Conservation (phyloP, 2,797 vertebrate species). For the Takifugu ocellatus region DNA sequence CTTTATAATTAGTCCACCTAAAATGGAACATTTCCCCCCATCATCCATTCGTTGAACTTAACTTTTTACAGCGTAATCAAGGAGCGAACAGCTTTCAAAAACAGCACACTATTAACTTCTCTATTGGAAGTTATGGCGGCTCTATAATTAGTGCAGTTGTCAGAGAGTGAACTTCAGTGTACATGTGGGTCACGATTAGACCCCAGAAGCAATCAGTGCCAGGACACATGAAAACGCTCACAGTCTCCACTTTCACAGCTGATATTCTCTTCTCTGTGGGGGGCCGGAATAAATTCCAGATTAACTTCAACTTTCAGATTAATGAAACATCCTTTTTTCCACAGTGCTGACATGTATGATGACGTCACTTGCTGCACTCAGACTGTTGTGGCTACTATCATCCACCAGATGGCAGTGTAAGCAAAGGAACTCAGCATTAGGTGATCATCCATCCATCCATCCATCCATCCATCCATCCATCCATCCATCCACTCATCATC, state of each 20-base stretch:
- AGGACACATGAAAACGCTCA: slow-evolving; percentile 17
- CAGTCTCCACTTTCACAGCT: slow-evolving; percentile 5
- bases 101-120: slow-evolving; percentile 71
- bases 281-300: neutral
- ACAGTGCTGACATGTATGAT: neutral
- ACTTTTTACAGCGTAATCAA: slow-evolving; percentile 38
- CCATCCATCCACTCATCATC: neutral
- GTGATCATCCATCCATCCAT: too few species aligned
- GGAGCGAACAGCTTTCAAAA: slow-evolving; percentile 45
- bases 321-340: neutral
- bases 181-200: slow-evolving; percentile 63
- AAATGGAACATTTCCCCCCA: slow-evolving; percentile 8
- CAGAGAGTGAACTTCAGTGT: slow-evolving; percentile 62
- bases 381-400: neutral
- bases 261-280: neutral
- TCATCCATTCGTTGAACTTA: slow-evolving; percentile 17
- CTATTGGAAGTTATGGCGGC: slow-evolving; percentile 54
- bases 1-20: slow-evolving; percentile 17
- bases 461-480: neutral
- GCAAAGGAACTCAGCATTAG: slow-evolving; percentile 33
- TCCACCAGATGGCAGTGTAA: slow-evolving; percentile 65
- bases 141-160: slow-evolving; percentile 65
- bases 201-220: slow-evolving; percentile 40
- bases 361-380: neutral
- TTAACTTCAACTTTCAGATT: neutral